Base-by-base conservation (phyloP, 2,113 vertebrate species). In the Saiga tatarica region DNA sequence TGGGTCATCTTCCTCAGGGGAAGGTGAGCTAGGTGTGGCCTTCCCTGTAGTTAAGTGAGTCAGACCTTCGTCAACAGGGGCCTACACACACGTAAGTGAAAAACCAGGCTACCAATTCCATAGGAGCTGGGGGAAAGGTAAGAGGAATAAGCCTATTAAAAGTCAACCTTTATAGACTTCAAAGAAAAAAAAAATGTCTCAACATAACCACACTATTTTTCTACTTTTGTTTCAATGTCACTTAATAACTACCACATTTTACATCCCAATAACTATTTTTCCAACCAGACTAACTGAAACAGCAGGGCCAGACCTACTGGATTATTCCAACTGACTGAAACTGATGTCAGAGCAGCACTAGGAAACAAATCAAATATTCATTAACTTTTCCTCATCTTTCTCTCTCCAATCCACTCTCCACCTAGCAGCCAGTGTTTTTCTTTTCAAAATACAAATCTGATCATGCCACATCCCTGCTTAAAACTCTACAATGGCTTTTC, bases 261-360 rank as follows among this genome's bases (percentile, higher is more conserved):
- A 87, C 13, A 59, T 74, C 96, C 87, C 64, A 83, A 36, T 84
- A 94, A 71, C 42, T 83, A 90, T 16, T 92, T 28, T 88, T 76
- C 82, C 39, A 87, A 64, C 4, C 50, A 45, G 36, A 95, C 94
- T 97, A 52, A 92, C 55, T 71, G n/a, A 82, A 95, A 93, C 10
- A 88, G 47, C 7, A 55, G 26, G 25, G 16, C 25, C 59, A 93
- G 89, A 88, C 30, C 21, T 64, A 55, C 7, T 53, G 47, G 33
- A 60, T 52, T 57, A 82, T 12, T 33, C 45, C 45, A 64, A 21
- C 16, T 78, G 83, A 92, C 14, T 94, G 36, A 71, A 94, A 89
- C 94, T 85, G 57, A 7, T 74, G n/a, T 85, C 67, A 93, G 52
- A 64, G 55, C 12, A 25, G 36, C 42, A 59, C 7, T 28, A 95